Conservation (phyloP, 1,140 invertebrate genomes). For the Drosophila pruinosa region DNA sequence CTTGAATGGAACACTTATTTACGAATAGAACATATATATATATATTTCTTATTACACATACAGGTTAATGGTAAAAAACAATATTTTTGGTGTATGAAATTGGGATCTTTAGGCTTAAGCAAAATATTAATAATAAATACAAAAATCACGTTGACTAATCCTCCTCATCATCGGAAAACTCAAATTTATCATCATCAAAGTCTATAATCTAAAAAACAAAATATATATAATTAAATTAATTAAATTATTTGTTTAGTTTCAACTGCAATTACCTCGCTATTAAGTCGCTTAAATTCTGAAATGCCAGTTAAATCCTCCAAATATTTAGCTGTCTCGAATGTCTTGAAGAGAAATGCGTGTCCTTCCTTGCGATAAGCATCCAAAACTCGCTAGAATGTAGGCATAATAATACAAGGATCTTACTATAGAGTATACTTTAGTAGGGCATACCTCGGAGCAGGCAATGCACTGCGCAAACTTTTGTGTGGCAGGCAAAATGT, state of each 20-base stretch:
- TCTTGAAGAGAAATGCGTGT: slow-evolving; percentile 91
- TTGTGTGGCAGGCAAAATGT: slow-evolving; percentile 91
- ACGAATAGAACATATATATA: neutral
- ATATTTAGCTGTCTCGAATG: slow-evolving; percentile 92
- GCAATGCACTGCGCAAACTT: slow-evolving; percentile 96
- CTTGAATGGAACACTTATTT: neutral
- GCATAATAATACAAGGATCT: neutral
- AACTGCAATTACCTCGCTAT: slow-evolving; percentile 58
- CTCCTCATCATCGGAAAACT: slow-evolving; percentile 67
- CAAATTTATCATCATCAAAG: slow-evolving; percentile 75
- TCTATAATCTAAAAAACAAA: slow-evolving; percentile 71
- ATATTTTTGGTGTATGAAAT: slow-evolving; percentile 35
- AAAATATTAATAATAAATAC: neutral
- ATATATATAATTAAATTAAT: slow-evolving; percentile 2
- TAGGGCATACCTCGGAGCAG: slow-evolving; percentile 86
- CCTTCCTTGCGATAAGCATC: slow-evolving; percentile 83
- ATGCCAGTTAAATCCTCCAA: slow-evolving; percentile 95
- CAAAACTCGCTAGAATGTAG: slow-evolving; percentile 53
- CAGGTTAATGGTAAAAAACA: neutral
- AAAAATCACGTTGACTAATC: slow-evolving; percentile 15
- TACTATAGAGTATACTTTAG: neutral
- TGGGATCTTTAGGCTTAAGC: slow-evolving; percentile 36
- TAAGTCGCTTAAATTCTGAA: slow-evolving; percentile 84
- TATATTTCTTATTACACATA: neutral
- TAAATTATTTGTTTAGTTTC: neutral